Evolutionary conservation across 1,140 invertebrate species (phyloP).

Genomic region (Potamilus streckersoni): DNA sequence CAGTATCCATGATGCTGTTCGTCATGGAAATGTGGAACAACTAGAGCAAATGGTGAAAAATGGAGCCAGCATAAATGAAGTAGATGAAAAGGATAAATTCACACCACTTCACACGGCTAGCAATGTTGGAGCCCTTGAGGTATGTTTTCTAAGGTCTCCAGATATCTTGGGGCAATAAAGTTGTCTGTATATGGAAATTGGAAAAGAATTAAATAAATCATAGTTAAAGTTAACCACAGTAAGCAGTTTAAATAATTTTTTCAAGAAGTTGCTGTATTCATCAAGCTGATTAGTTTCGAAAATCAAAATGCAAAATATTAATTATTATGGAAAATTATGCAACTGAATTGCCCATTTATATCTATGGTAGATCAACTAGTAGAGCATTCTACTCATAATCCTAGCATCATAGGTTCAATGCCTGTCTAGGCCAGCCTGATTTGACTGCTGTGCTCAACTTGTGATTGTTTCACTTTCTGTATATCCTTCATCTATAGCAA

Average conservation of each 20-base stretch:
- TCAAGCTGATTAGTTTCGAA: too few relatives aligned
- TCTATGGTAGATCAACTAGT: background rate
- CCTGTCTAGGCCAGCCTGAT: too few relatives aligned
- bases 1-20: conserved; percentile 65
- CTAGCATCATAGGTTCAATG: too few relatives aligned
- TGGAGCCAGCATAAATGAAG: conserved; percentile 68
- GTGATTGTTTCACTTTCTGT: background rate
- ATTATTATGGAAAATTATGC: too few relatives aligned
- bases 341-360: too few relatives aligned
- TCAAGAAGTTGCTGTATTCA: background rate
- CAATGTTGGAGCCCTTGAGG: conserved; percentile 65
- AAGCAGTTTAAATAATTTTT: background rate
- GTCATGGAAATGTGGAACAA: conserved; percentile 59
- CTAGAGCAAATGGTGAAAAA: conserved; percentile 65
- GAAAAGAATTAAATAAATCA: background rate
- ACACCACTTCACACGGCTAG: conserved; percentile 67
- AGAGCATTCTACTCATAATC: background rate
- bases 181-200: background rate
- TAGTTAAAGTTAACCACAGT: background rate
- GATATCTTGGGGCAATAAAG: background rate
- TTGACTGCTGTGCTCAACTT: background rate
- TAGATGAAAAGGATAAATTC: conserved; percentile 65
- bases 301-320: too few relatives aligned
- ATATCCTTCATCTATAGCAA: too few relatives aligned
- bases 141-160: conserved; percentile 26